These are phyloP conservation scores for Drosophila sulfurigaster DNA, from an alignment of 1,140 invertebrate species.

Conservation along the genomic window DNA sequence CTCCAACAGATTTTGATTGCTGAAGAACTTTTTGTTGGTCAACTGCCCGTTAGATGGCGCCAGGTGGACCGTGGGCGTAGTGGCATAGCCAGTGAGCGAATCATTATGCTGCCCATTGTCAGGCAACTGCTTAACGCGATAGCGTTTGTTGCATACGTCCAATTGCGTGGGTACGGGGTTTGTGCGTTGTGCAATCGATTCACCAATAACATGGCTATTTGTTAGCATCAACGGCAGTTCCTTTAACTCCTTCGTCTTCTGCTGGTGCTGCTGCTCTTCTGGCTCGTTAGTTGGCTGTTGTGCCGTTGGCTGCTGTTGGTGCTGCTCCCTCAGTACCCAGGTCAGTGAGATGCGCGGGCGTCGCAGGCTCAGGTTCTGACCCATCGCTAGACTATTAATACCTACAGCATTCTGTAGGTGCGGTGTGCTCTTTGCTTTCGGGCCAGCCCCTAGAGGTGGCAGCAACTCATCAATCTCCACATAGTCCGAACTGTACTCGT, in stretches of 20 bases:
- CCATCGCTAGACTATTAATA: slow-evolving; percentile 82
- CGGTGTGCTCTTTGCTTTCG: slow-evolving; percentile 72
- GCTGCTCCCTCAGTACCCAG: slow-evolving; percentile 88
- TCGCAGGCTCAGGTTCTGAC: slow-evolving; percentile 86
- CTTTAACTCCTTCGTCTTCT: slow-evolving; percentile 42
- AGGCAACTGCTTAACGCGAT: slow-evolving; percentile 72
- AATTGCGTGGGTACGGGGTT: slow-evolving; percentile 69
- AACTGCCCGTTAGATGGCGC: slow-evolving; percentile 56
- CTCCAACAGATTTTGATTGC: slow-evolving; percentile 81
- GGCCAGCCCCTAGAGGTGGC: slow-evolving; percentile 58
- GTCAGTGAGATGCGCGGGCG: slow-evolving; percentile 90
- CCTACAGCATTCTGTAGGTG: slow-evolving; percentile 69
- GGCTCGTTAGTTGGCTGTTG: slow-evolving; percentile 44
- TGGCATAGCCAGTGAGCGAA: slow-evolving; percentile 78
- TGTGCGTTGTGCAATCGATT: slow-evolving; percentile 31
- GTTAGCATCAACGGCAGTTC: slow-evolving; percentile 35
- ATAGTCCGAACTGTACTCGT: slow-evolving; percentile 79
- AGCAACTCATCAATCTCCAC: slow-evolving; percentile 80
- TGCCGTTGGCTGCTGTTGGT: slow-evolving; percentile 61
- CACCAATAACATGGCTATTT: slow-evolving; percentile 14
- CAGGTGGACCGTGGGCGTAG: slow-evolving; percentile 76
- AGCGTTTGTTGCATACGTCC: slow-evolving; percentile 74
- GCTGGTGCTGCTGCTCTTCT: slow-evolving; percentile 27
- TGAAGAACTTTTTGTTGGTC: slow-evolving; percentile 79
- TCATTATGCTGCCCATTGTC: slow-evolving; percentile 47